Evolutionary conservation across 1,140 invertebrate species (phyloP).

Genomic region (Olivierus martensii): DNA sequence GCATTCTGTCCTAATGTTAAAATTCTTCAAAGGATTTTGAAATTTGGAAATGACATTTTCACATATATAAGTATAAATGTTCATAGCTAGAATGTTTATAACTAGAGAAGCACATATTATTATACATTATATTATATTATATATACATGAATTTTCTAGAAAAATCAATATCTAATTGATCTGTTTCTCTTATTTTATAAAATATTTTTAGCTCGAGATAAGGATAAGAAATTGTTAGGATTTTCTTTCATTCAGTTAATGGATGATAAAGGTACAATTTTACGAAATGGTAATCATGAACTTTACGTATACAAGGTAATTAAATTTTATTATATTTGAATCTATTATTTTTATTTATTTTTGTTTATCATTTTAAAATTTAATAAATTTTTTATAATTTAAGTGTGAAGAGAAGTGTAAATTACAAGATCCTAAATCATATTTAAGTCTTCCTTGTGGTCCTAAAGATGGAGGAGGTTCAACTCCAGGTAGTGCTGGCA

Average conservation of each 20-base stretch:
- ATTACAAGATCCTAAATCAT: conserved; percentile 49
- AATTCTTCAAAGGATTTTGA: too few relatives aligned
- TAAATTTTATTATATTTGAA: too few relatives aligned
- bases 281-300: conserved; percentile 69
- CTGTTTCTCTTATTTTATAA: too few relatives aligned
- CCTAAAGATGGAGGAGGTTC: conserved; percentile 28
- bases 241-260: conserved; percentile 83
- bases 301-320: conserved; percentile 69
- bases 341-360: too few relatives aligned
- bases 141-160: too few relatives aligned
- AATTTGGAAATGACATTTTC: too few relatives aligned
- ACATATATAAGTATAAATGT: too few relatives aligned
- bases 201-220: conserved; percentile 41
- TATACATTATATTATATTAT: too few relatives aligned
- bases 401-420: conserved; percentile 54
- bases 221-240: conserved; percentile 82
- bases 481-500: conserved; percentile 1
- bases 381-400: not conserved
- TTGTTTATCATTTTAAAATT: not conserved
- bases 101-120: too few relatives aligned
- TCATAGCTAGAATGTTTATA: too few relatives aligned
- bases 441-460: conserved; percentile 55
- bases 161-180: too few relatives aligned
- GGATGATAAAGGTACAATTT: conserved; percentile 73
- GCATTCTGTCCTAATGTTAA: too few relatives aligned